Evolutionary conservation across 2,797 vertebrate species (phyloP).

Genomic region (Crocodylus rhombifer): DNA sequence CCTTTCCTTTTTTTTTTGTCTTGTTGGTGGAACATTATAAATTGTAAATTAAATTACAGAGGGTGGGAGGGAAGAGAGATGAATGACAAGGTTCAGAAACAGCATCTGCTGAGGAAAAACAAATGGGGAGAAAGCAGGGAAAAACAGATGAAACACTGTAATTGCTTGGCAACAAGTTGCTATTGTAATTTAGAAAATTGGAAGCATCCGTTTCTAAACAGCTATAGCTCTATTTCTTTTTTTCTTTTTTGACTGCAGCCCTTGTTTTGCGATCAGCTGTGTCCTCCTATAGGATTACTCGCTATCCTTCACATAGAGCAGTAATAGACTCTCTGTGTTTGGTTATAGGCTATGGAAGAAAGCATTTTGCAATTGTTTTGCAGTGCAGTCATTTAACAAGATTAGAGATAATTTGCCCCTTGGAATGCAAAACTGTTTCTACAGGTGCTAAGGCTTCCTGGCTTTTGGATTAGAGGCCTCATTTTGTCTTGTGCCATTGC

Average conservation of each 20-base stretch:
- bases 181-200: conserved; percentile 78
- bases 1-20: neutral
- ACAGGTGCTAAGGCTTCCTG: conserved; percentile 78
- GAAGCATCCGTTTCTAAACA: conserved; percentile 74
- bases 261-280: conserved; percentile 63
- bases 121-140: conserved; percentile 60
- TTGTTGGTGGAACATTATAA: conserved; percentile 61
- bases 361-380: conserved; percentile 65
- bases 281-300: conserved; percentile 56
- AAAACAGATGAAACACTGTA: conserved; percentile 72
- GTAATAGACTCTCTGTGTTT: conserved; percentile 59
- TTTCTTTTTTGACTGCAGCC: conserved; percentile 56
- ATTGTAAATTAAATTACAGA: conserved; percentile 45
- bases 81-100: conserved; percentile 70
- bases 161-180: conserved; percentile 72
- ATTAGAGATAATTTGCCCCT: conserved; percentile 77
- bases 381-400: conserved; percentile 71
- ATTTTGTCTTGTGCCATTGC: conserved; percentile 72
- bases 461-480: conserved; percentile 75
- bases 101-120: conserved; percentile 74
- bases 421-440: conserved; percentile 80
- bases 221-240: conserved; percentile 63
- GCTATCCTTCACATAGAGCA: conserved; percentile 30
- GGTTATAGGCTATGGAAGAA: conserved; percentile 66
- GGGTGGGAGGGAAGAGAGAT: conserved; percentile 17